Evolutionary conservation across 2,797 vertebrate genomes (phyloP).

Genomic region (Urosaurus nigricauda): DNA sequence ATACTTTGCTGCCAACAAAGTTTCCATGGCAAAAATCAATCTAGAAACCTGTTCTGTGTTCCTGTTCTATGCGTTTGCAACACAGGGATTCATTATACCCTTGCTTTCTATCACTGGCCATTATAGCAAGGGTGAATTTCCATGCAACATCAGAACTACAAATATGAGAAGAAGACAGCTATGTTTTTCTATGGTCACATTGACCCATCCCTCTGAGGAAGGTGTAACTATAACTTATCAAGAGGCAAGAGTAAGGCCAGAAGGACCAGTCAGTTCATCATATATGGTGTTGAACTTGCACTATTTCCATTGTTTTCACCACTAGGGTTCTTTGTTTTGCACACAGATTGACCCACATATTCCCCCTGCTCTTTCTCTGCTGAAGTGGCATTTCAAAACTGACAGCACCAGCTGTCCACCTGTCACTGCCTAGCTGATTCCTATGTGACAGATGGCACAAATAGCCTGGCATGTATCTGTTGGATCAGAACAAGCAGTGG

Average conservation of each 20-base stretch:
- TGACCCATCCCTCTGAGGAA: constrained; percentile 47
- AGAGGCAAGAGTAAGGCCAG: not conserved
- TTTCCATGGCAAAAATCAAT: constrained; percentile 68
- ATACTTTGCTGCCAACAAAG: constrained; percentile 59
- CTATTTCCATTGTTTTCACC: constrained; percentile 48
- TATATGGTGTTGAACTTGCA: constrained; percentile 57
- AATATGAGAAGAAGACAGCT: constrained; percentile 22
- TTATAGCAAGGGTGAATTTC: constrained; percentile 58
- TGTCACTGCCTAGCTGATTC: constrained; percentile 69
- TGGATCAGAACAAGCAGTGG: constrained; percentile 70
- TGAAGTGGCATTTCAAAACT: constrained; percentile 74
- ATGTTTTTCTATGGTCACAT: constrained; percentile 9
- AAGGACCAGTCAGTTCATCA: constrained; percentile 41
- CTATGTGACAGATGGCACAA: constrained; percentile 79
- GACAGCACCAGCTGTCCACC: constrained; percentile 79
- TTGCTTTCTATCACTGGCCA: constrained; percentile 58
- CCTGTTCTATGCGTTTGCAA: constrained; percentile 54
- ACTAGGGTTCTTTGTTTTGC: constrained; percentile 59
- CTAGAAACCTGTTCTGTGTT: constrained; percentile 58
- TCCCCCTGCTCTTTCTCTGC: constrained; percentile 71
- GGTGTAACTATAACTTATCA: constrained; percentile 20
- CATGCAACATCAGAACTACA: constrained; percentile 35
- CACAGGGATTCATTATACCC: constrained; percentile 49
- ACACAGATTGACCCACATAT: constrained; percentile 55
- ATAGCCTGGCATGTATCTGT: constrained; percentile 71